Evolutionary conservation across 2,113 vertebrate species (phyloP), one percentile per base, ranked within the genome.

Genomic region (Hypocryptadius cinnamomeus): DNA sequence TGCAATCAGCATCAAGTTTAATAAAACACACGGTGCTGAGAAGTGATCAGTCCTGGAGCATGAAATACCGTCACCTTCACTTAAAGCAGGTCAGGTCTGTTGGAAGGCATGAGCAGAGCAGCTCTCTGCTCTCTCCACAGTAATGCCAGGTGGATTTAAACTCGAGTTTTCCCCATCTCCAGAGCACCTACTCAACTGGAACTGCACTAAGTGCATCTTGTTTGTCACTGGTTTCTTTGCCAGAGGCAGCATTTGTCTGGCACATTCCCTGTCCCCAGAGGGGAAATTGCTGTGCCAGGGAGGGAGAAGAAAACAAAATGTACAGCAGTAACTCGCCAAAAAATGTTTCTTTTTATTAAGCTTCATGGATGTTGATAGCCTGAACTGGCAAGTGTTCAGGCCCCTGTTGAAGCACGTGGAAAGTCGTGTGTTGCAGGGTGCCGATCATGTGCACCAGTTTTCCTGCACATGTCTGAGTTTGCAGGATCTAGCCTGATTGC

Each of bases 191-290:
- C 95, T 93, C 92, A 89, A 89, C 92, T 96, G 92, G 93, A 93
- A 93, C 48, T 78, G 87, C 78, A 87, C 76, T 77, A 90, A 95
- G 92, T 53, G 77, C 82, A 44, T 90, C 71, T 94, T 94, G 87
- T 94, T 96, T 96, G 89, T 95, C 84, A 12, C 90, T 79, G 71
- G 87, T 94, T 94, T 74, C 89, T 82, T 91, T 96, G 95, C 87
- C 95, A 95, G 93, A 96, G 96, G 87, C 94, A 94, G 95, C 87
- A 92, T 92, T 96, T 96, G 96, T 95, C 96, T 97, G 91, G 92
- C 93, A 90, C 93, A 37, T 96, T 96, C 89, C 42, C 40, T 80
- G 84, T 95, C 93, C 90, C 93, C 93, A 95, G 91, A 92, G 93
- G 95, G 94, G 76, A 93, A 83, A 94, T 94, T 70, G 82, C 90